Evolutionary conservation across 2,797 vertebrate species (phyloP).

Genomic region (Myotis myotis): DNA sequence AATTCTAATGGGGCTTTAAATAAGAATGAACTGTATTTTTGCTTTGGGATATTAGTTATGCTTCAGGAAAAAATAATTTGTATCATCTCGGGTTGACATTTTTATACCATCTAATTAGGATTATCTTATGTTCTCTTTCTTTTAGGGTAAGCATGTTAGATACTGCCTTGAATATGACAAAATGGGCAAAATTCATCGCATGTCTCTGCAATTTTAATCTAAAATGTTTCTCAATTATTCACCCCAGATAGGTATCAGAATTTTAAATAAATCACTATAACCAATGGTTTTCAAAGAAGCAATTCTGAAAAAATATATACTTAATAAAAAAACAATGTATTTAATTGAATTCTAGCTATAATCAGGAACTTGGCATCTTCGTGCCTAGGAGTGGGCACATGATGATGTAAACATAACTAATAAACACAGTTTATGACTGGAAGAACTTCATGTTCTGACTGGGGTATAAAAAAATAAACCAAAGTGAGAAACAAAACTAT

Average conservation of each 20-base stretch:
- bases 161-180: conserved; percentile 17
- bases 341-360: not conserved
- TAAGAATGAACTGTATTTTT: conserved; percentile 37
- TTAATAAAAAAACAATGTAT: conserved; percentile 44
- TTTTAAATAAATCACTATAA: conserved; percentile 13
- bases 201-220: not conserved
- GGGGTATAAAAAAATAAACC: not conserved
- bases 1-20: conserved; percentile 52
- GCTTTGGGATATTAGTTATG: conserved; percentile 36
- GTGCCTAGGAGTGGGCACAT: not conserved
- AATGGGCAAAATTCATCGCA: not conserved
- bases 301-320: not conserved
- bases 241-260: not conserved
- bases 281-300: not conserved
- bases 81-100: conserved; percentile 44
- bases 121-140: conserved; percentile 28
- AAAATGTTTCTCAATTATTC: conserved; percentile 41
- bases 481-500: not conserved
- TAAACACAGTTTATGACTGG: not conserved
- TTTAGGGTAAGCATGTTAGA: conserved; percentile 26
- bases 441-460: not conserved
- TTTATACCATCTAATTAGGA: conserved; percentile 52
- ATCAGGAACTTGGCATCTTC: not conserved
- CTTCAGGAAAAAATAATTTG: conserved; percentile 58
- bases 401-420: not conserved